Evolutionary conservation across 2,113 vertebrate genomes (phyloP).

Genomic region (Lonchura striata): DNA sequence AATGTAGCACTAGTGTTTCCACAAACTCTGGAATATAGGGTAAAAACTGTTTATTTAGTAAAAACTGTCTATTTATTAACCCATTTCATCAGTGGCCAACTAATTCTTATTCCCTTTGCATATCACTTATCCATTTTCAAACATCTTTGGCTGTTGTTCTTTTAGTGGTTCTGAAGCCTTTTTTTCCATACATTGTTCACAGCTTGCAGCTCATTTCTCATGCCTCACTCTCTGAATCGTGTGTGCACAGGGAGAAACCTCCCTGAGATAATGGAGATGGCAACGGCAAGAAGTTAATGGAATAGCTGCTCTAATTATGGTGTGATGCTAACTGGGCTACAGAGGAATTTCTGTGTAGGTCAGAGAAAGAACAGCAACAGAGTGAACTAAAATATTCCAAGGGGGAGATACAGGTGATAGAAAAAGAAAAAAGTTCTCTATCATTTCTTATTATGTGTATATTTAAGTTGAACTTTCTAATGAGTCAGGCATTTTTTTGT

Average conservation of each 20-base stretch:
- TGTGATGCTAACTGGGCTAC: neutral
- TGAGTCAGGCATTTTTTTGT: neutral
- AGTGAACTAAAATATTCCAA: neutral
- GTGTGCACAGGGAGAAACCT: neutral
- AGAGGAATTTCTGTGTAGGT: neutral
- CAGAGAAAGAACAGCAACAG: neutral
- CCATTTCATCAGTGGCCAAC: neutral
- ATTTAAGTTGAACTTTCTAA: neutral
- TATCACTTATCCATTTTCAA: neutral
- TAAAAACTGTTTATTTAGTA: neutral
- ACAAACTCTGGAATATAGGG: neutral
- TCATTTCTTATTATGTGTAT: neutral
- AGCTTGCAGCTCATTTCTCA: neutral
- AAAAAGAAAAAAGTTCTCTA: neutral
- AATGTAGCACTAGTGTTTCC: neutral
- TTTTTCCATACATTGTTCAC: fast-evolving
- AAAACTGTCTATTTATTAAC: neutral
- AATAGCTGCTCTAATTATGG: neutral
- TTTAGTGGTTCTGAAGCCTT: neutral
- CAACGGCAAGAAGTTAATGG: neutral
- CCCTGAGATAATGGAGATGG: neutral
- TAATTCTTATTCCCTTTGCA: neutral
- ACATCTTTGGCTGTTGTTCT: neutral
- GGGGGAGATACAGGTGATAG: neutral
- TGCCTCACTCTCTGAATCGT: neutral